Percentiles rank a stretch among this genome's conserved stretches.
Evolutionary conservation across 2,797 vertebrate species (phyloP).

Genomic region (Galagoides demidoff): DNA sequence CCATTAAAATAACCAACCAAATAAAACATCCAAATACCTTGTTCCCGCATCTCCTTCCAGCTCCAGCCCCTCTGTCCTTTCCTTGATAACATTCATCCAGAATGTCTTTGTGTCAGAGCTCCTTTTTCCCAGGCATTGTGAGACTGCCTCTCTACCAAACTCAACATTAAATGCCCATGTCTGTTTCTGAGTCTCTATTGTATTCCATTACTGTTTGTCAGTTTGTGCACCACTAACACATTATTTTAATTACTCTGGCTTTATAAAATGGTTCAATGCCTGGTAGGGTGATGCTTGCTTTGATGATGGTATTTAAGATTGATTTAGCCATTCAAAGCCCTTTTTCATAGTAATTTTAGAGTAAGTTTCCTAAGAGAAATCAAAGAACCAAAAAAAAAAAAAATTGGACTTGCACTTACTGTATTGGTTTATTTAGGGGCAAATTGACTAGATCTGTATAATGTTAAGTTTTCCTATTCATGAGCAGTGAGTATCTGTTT

Average conservation of each 20-base stretch:
- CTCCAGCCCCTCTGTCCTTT: background rate
- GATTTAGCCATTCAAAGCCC: background rate
- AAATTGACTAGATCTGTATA: background rate
- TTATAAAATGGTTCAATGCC: background rate
- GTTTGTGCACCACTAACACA: background rate
- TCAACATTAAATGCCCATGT: accelerated
- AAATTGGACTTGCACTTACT: background rate
- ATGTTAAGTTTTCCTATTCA: background rate
- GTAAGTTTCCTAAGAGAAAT: background rate
- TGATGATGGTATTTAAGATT: background rate
- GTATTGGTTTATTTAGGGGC: background rate
- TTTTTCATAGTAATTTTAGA: background rate
- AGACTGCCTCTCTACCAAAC: background rate
- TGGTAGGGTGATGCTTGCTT: background rate
- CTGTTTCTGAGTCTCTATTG: background rate
- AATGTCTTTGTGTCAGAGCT: background rate
- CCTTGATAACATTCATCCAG: background rate
- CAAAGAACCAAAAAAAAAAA: background rate
- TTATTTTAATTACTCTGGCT: background rate
- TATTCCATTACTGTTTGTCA: background rate
- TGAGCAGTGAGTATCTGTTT: background rate
- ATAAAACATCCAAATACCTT: background rate
- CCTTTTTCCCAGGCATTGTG: accelerated
- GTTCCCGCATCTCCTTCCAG: background rate
- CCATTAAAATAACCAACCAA: background rate